phyloP scores from a whole-genome alignment of 2,797 vertebrate species.

The Yasuhikotakia modesta region DNA sequence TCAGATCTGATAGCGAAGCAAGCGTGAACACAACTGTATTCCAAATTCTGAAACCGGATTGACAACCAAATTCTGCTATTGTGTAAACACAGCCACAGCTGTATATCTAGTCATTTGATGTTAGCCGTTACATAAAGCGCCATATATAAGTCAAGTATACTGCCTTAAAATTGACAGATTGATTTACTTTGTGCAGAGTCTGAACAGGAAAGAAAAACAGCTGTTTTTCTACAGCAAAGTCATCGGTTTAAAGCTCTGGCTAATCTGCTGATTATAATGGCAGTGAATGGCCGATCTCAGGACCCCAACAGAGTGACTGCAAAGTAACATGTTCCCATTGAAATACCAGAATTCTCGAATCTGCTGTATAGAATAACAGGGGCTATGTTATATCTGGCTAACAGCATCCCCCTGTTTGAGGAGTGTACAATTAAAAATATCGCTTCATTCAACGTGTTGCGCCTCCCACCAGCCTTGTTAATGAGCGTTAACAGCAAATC shows the following conservation, averaged over 20 bases:
- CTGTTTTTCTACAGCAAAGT: neutral
- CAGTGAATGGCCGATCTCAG: slow-evolving; percentile 1
- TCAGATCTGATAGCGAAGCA: too few relatives aligned
- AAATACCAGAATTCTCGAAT: neutral
- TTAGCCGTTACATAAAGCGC: neutral
- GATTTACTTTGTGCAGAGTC: neutral
- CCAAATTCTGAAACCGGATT: too few relatives aligned
- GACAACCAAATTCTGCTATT: too few relatives aligned
- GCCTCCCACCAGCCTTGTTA: slow-evolving; percentile 35
- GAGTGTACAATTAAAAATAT: slow-evolving; percentile 8
- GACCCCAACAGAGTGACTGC: neutral
- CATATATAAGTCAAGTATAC: neutral
- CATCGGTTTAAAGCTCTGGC: neutral
- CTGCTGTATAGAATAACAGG: neutral
- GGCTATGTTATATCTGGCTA: neutral
- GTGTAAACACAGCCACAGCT: neutral
- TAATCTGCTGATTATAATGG: slow-evolving; percentile 3
- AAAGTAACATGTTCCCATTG: neutral
- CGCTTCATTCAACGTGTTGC: slow-evolving; percentile 2
- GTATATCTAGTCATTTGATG: neutral
- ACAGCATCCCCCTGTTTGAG: neutral
- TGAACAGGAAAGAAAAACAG: neutral
- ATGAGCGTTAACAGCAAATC: slow-evolving; percentile 35
- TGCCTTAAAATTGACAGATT: neutral
- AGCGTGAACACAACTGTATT: neutral